phyloP scores from a whole-genome alignment of 1,140 invertebrate genomes.

The Chrysopa pallens region DNA sequence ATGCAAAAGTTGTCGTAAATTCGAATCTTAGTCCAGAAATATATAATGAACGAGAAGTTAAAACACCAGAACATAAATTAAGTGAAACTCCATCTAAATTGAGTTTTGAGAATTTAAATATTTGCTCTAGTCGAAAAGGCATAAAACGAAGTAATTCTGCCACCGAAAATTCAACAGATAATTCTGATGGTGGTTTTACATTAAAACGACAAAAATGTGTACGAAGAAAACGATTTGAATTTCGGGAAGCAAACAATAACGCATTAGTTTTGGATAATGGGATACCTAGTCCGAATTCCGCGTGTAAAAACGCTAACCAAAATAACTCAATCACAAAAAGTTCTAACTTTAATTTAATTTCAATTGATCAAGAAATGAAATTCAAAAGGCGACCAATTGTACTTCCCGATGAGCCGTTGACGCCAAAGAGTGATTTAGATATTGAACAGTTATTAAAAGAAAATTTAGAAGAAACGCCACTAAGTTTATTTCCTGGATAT shows the following conservation, averaged over 20 bases:
- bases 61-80: not conserved
- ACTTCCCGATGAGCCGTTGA: not conserved
- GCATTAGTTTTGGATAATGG: not conserved
- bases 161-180: constrained; percentile 4
- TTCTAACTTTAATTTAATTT: not conserved
- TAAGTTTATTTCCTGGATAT: not conserved
- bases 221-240: constrained; percentile 5
- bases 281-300: not conserved
- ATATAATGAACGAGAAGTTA: not conserved
- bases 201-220: constrained; percentile 19
- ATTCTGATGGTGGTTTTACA: constrained; percentile 7
- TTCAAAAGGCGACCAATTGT: too few species aligned
- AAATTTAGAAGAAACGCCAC: not conserved
- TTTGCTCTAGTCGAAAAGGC: not conserved
- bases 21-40: not conserved
- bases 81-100: not conserved
- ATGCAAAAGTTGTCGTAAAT: not conserved
- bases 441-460: not conserved
- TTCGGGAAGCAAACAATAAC: not conserved
- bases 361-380: not conserved
- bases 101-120: not conserved
- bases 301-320: not conserved
- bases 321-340: not conserved
- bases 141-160: not conserved
- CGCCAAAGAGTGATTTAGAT: not conserved